Percentiles rank a stretch among this genome's conserved stretches.
phyloP scores from a whole-genome alignment of 35 echinoderm and acorn worm species.

The Eucidaris tribuloides region DNA sequence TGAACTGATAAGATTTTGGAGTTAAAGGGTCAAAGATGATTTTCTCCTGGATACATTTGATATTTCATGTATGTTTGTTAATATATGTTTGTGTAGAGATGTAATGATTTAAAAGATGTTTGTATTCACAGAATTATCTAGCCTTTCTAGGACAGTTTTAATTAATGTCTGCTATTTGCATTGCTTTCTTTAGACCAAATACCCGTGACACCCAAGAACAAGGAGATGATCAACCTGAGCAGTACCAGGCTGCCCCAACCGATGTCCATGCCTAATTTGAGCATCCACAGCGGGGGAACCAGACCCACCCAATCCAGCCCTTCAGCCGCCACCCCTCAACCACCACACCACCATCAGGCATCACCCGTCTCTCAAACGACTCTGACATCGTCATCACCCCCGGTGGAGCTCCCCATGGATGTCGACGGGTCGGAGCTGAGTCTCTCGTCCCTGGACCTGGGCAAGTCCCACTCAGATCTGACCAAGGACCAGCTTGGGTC shows the following conservation, averaged over 20 bases:
- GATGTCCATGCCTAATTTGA: background rate
- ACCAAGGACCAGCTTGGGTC: background rate
- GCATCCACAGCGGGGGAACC: background rate
- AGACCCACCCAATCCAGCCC: background rate
- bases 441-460: slow-evolving; percentile 30
- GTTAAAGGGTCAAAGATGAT: too few species aligned
- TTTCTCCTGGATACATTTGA: too few species aligned
- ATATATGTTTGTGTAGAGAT: too few species aligned
- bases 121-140: too few species aligned
- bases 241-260: background rate
- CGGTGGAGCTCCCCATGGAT: slow-evolving; percentile 71
- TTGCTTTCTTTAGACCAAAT: slow-evolving; percentile 71
- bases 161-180: too few species aligned
- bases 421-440: slow-evolving; percentile 42
- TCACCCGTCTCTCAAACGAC: background rate
- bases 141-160: too few species aligned
- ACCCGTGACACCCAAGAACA: slow-evolving; percentile 46
- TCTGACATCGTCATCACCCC: slow-evolving; percentile 2
- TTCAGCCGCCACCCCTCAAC: slow-evolving; percentile 5
- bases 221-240: slow-evolving; percentile 23
- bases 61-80: too few species aligned
- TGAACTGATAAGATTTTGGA: too few species aligned
- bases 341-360: background rate
- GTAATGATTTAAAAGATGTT: too few species aligned
- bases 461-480: background rate